Conservation (phyloP, 2,797 vertebrate species). For the Brachyalestes nurse region DNA sequence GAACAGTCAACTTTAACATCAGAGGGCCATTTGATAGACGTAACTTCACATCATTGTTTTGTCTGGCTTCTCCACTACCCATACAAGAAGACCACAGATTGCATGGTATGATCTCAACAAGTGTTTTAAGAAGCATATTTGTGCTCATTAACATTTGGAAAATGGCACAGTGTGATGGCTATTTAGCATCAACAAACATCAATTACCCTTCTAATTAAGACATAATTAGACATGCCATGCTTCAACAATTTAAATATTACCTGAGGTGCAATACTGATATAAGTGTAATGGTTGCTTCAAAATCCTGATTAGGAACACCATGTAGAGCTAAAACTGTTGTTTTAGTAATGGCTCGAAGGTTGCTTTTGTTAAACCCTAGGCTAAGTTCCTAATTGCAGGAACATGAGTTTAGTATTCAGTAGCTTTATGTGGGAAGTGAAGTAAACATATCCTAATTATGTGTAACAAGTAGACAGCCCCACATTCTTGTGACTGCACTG, state of each 20-base stretch:
- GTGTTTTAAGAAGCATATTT: slow-evolving; percentile 1
- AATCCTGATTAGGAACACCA: neutral
- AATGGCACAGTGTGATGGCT: neutral
- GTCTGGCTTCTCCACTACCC: neutral
- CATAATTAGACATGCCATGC: slow-evolving; percentile 26
- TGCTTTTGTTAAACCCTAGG: neutral
- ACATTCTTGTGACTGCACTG: neutral
- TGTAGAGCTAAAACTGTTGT: neutral
- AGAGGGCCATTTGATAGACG: neutral
- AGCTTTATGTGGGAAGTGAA: neutral
- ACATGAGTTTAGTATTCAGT: neutral
- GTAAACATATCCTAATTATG: neutral
- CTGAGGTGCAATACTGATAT: neutral
- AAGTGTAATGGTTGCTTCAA: neutral
- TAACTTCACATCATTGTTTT: neutral
- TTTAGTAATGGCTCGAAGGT: neutral
- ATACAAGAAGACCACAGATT: neutral
- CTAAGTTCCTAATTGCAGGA: neutral
- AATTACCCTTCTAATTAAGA: slow-evolving; percentile 56
- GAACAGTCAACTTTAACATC: neutral
- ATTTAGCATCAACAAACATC: slow-evolving; percentile 50
- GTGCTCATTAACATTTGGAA: neutral
- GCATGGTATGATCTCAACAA: neutral
- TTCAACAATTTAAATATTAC: slow-evolving; percentile 26
- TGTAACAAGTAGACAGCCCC: neutral